phyloP scores from a whole-genome alignment of 2,888 invertebrate genomes.

The Notocelia uddmanniana region DNA sequence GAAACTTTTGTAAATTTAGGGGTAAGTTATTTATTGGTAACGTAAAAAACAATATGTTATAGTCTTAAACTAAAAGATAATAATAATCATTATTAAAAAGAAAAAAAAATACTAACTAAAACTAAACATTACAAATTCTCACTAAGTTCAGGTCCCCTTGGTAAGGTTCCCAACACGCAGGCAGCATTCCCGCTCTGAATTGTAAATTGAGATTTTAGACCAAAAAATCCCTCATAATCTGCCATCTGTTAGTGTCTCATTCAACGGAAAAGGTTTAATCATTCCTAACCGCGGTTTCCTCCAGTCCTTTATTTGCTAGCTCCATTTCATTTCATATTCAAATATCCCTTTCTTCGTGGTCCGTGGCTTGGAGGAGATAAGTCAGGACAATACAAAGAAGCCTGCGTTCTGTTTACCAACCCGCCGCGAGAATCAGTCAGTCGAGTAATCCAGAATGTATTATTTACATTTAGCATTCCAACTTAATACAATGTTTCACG shows the following conservation, averaged over 20 bases:
- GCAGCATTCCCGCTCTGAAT: no score
- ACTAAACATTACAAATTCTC: no score
- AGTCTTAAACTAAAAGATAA: no score
- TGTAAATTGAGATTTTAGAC: not conserved
- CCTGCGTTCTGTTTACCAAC: not conserved
- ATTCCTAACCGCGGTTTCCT: not conserved
- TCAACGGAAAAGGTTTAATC: not conserved
- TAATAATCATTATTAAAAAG: no score
- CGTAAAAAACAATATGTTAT: no score
- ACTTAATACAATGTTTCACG: not conserved
- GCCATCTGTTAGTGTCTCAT: not conserved
- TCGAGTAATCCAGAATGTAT: not conserved
- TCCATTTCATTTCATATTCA: constrained; percentile 25
- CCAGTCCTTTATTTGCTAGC: not conserved
- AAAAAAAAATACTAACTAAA: no score
- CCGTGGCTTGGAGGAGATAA: constrained; percentile 2
- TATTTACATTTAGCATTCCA: not conserved
- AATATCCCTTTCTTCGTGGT: constrained; percentile 15
- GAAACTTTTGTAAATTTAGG: no score
- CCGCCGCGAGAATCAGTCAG: not conserved
- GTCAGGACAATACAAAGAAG: not conserved
- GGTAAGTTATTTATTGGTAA: no score
- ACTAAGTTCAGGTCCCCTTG: no score
- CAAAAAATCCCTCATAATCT: not conserved
- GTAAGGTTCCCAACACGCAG: no score